Evolutionary conservation across 2,888 invertebrate genomes (phyloP), one percentile per base, ranked within the genome.

Genomic region (Trachelus tabidus): DNA sequence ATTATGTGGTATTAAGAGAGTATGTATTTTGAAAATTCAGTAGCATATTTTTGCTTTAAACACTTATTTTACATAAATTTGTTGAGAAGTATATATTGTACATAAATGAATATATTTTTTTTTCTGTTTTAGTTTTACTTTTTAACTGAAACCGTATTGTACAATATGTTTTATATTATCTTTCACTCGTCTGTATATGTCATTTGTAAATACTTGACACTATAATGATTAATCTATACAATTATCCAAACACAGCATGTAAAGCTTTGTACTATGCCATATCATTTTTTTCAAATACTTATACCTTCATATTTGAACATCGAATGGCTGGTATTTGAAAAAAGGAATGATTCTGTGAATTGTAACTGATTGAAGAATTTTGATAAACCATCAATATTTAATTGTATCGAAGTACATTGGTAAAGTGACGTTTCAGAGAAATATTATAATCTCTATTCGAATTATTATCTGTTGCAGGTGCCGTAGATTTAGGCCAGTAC

Each of bases 401-500:
- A 56, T 56, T 23, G 9, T 56, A 56, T 23, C 56, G 9, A 2
- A 23, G 23, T 56, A 56, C 9, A 56, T 56, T 56, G 56, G 56
- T 23, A 56, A 56, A 56, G 31, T 75, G 34, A 33, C 15, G n/a
- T 37, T 12, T 68, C n/a, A 73, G 69, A 76, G 75, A 78, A 75
- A 78, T 76, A 75, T 34, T 73, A 30, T 69, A 9, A 35, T 40
- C 30, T 56, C 12, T 75, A 75, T 68, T 79, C 31, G 34, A 1
- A n/a, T 34, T 40, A 71, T 68, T 75, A 33, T n/a, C 34, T 82
- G 79, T 88, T 88, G 12, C 83, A 91, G 91, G 84, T 91, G 91
- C 82, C 90, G 91, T 81, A 88, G 91, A 87, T 91, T 90, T 86
- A 88, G 90, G 85, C 91, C 91, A 82, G 89, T 91, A 85, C 90